These are phyloP conservation scores for Apodemia duryi DNA, from an alignment of 2,888 invertebrate species.

Conservation along the genomic window DNA sequence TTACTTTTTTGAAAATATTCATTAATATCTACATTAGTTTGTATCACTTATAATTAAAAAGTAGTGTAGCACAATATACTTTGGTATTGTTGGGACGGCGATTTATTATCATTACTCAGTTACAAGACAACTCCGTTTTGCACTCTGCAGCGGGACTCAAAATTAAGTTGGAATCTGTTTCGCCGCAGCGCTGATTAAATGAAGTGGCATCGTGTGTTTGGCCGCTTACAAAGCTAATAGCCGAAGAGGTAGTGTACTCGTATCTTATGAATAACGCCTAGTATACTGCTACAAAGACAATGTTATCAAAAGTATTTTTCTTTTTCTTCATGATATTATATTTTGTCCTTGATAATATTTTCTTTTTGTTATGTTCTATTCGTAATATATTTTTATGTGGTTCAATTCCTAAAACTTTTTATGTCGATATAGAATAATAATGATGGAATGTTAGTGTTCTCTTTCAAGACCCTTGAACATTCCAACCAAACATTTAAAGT, in stretches of 20 bases:
- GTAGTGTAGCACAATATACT: neutral
- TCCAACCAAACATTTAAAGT: no score
- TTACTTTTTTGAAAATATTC: no score
- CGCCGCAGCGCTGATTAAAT: constrained; percentile 22
- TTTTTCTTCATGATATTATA: no score
- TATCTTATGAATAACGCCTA: neutral
- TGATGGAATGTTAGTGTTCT: no score
- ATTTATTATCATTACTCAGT: constrained; percentile 34
- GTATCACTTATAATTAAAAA: neutral
- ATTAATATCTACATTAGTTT: neutral
- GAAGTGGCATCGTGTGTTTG: constrained; percentile 24
- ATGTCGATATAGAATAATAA: no score
- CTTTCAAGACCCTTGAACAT: no score
- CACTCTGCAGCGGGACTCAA: constrained; percentile 32
- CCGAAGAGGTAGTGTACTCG: neutral
- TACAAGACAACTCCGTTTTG: constrained; percentile 33
- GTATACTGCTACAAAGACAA: neutral
- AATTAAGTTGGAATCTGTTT: constrained; percentile 27
- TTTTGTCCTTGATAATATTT: no score
- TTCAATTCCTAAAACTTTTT: no score
- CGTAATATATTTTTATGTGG: no score
- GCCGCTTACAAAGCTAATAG: constrained; percentile 11
- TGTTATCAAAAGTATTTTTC: no score
- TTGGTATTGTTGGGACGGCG: constrained; percentile 11
- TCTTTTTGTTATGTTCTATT: no score